Conservation (phyloP, 2,113 vertebrate genomes). For the Pterocles burchelli region DNA sequence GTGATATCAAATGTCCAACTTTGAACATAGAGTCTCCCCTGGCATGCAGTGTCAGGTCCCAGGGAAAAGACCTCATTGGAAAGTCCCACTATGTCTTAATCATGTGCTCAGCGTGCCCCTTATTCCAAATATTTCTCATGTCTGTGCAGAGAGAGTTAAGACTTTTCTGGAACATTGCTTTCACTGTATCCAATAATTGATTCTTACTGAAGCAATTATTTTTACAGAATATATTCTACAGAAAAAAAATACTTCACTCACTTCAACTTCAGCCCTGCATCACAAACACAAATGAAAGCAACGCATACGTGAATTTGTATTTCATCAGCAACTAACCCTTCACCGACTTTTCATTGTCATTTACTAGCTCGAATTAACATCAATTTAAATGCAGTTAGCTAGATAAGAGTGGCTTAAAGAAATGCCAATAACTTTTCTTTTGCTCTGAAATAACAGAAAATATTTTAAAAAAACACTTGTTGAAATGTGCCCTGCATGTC, state of each 20-base stretch:
- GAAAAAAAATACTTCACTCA: not conserved
- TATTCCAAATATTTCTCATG: not conserved
- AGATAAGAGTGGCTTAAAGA: not conserved
- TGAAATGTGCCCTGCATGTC: not conserved
- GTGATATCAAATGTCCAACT: not conserved
- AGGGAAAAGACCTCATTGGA: not conserved
- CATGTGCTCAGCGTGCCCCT: not conserved
- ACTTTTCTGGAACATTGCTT: not conserved
- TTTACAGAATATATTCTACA: not conserved
- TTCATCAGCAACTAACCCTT: not conserved
- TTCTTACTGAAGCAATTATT: not conserved
- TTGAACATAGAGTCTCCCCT: not conserved
- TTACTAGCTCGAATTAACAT: not conserved
- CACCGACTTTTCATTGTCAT: not conserved
- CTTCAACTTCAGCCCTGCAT: not conserved
- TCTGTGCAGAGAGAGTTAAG: not conserved
- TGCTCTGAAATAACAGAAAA: not conserved
- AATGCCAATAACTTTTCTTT: not conserved
- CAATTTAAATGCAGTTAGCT: not conserved
- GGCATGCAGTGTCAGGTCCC: not conserved
- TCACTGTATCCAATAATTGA: not conserved
- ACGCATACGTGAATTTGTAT: not conserved
- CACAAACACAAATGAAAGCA: not conserved
- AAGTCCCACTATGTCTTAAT: not conserved
- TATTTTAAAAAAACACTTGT: not conserved